Evolutionary conservation across 2,888 invertebrate genomes (phyloP).

Genomic region (Galerucella calmariensis): DNA sequence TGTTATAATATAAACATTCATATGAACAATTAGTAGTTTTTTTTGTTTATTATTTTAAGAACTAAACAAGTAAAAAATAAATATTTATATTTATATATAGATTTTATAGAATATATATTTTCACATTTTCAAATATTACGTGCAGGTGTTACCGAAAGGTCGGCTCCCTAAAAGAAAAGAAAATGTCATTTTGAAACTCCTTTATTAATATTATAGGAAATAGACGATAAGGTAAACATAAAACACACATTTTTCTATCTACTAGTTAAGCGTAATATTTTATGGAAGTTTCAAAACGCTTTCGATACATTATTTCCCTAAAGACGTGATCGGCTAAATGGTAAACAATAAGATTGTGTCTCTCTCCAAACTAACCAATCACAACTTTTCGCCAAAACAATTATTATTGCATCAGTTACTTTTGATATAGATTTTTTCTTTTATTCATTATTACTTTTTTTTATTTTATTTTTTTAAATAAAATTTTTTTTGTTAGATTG

Average conservation of each 20-base stretch:
- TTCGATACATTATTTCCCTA: constrained; percentile 3
- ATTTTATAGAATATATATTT: constrained; percentile 55
- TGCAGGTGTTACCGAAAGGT: constrained; percentile 51
- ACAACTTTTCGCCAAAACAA: constrained; percentile 20
- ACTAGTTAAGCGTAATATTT: constrained; percentile 37
- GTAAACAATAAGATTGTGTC: constrained; percentile 57
- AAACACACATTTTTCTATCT: constrained; percentile 29
- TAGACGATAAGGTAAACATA: constrained; percentile 13
- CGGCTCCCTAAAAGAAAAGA: constrained; percentile 59
- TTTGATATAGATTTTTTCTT: constrained; percentile 54
- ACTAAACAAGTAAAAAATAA: constrained; percentile 62
- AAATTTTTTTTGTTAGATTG: not conserved
- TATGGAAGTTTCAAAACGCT: constrained; percentile 36
- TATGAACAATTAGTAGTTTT: constrained; percentile 56
- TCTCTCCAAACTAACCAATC: constrained; percentile 51
- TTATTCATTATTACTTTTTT: constrained; percentile 56
- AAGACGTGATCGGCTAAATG: constrained; percentile 18
- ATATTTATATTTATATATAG: constrained; percentile 53
- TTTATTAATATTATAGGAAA: constrained; percentile 14
- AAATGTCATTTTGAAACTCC: constrained; percentile 38
- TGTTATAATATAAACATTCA: constrained; percentile 58
- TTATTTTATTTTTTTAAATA: constrained; percentile 20
- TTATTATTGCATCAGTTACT: constrained; percentile 58
- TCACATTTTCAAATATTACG: constrained; percentile 52
- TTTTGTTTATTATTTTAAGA: constrained; percentile 49